Base-by-base conservation (phyloP, 2,888 invertebrate genomes). In the Rutpela maculata region DNA sequence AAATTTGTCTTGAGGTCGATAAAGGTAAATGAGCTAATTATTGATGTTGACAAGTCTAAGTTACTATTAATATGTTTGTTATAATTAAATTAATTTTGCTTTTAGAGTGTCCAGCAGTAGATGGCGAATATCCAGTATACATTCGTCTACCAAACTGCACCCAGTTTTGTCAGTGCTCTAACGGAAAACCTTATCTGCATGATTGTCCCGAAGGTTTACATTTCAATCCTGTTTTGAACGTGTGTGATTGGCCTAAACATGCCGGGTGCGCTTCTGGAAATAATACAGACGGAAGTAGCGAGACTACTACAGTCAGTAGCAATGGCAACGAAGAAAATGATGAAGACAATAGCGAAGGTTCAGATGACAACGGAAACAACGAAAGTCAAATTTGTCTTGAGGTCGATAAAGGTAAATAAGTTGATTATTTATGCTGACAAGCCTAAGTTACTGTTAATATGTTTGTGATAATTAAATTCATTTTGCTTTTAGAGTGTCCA, bases 191-290 rank as follows among this genome's bases (percentile, higher is more conserved):
- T 0, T 81, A 82, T 56, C 19, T 80, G 15, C 80, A 81, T 50
- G 71, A 78, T 17, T 85, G 85, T 75, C 83, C 84, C n/a, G 62
- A 31, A 17, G 80, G 76, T n/a, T 74, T 84, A 12, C 81, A 84
- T 66, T 85, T 84, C 63, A 83, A 83, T 74, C 78, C 81, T 0
- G 22, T 17, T 9, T 26, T 81, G 68, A 80, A 82, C 60, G 82
- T 82, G 17, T 85, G 85, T 50, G 85, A 85, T 74, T 85, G 77
- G 76, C 85, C 84, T 7, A 63, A 75, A 50, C 65, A 72, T 43
- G 83, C 84, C 15, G 80, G 80, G 11, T 85, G 85, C 22, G 4
- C 22, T 26, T 1, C 22, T 62, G 15, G 22, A 26, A n/a, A 18
- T 11, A 56, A 26, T 68, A 55, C 22, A 57, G 50, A 17, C 11